Conservation (phyloP, 1,140 invertebrate species). For the Limonius californicus region DNA sequence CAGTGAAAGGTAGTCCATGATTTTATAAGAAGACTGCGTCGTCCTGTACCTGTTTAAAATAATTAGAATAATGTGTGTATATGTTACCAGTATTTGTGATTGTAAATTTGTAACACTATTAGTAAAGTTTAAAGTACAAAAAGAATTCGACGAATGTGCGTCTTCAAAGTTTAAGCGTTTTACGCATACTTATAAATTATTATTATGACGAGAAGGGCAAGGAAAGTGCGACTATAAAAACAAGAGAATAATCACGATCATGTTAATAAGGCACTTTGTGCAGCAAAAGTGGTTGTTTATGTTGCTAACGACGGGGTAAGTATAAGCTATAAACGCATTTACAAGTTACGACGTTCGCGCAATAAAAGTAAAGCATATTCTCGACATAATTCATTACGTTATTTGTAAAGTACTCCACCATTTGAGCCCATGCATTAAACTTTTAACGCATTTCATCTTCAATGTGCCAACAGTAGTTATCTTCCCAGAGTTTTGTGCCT, state of each 20-base stretch:
- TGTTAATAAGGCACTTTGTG: background rate
- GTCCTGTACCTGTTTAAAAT: background rate
- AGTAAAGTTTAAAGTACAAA: no score
- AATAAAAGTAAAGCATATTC: slow-evolving; percentile 16
- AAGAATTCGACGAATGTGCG: no score
- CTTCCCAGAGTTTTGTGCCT: no score
- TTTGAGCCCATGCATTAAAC: slow-evolving; percentile 7
- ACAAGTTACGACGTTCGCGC: slow-evolving; percentile 19
- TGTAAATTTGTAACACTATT: background rate
- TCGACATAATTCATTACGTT: slow-evolving; percentile 18
- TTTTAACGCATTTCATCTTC: no score
- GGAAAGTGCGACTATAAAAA: background rate
- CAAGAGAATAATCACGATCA: background rate
- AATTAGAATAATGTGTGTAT: background rate
- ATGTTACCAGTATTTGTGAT: background rate
- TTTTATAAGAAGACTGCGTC: background rate
- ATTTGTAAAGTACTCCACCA: slow-evolving; percentile 9
- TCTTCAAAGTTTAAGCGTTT: no score
- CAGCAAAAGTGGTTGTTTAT: slow-evolving; percentile 1
- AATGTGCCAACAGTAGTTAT: no score
- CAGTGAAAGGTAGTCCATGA: background rate
- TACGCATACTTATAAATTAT: background rate
- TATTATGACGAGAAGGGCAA: background rate
- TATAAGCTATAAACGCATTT: slow-evolving; percentile 19
- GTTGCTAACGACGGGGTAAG: slow-evolving; percentile 5